Evolutionary conservation across 2,113 vertebrate species (phyloP).

Genomic region (Poicephalus gulielmi): DNA sequence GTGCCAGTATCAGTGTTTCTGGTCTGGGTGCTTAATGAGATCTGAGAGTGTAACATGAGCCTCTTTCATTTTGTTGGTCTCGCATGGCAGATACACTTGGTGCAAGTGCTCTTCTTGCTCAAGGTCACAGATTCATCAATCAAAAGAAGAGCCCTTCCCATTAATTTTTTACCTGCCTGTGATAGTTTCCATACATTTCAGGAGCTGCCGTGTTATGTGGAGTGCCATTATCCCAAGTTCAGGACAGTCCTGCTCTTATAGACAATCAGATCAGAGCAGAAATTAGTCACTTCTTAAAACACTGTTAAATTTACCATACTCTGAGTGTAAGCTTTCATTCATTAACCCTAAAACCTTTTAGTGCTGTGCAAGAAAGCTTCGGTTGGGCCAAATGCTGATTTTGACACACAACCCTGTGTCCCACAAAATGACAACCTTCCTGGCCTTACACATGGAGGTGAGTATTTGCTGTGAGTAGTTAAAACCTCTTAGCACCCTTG

Average conservation of each 20-base stretch:
- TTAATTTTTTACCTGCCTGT: conserved; percentile 41
- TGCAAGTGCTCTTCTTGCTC: conserved; percentile 43
- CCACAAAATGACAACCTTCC: background rate
- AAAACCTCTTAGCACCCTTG: background rate
- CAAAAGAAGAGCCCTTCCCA: conserved; percentile 23
- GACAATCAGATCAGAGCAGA: background rate
- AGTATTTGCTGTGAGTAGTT: background rate
- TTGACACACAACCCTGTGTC: background rate
- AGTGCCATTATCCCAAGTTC: background rate
- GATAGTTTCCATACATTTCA: background rate
- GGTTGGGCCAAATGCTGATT: background rate
- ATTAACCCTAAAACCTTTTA: background rate
- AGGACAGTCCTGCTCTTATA: background rate
- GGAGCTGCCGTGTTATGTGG: background rate
- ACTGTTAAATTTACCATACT: background rate
- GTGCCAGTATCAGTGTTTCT: conserved; percentile 45
- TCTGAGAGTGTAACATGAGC: conserved; percentile 55
- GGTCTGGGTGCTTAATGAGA: conserved; percentile 54
- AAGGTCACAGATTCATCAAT: conserved; percentile 60
- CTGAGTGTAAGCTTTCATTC: background rate
- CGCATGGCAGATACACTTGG: conserved; percentile 19
- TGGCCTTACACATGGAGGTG: background rate
- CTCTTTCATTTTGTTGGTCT: conserved; percentile 57
- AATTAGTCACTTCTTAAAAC: background rate
- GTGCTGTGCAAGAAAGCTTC: background rate